Percentiles rank a stretch among this genome's conserved stretches.
Conservation (phyloP, 2,113 vertebrate genomes). For the Lophotis ruficrista region DNA sequence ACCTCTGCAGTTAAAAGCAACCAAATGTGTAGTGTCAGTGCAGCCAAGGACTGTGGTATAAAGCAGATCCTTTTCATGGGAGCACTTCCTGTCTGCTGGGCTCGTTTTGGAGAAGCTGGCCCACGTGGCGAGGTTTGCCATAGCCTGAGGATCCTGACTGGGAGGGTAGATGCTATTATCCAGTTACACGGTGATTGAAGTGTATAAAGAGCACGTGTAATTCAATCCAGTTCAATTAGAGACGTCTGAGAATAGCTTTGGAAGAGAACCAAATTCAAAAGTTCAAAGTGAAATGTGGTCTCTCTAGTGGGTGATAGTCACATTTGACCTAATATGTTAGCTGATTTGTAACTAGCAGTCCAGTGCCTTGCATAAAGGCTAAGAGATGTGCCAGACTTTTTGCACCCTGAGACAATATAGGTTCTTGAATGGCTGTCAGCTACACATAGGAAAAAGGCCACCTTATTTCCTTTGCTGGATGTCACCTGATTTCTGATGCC, state of each 20-base stretch:
- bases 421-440: neutral
- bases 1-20: neutral
- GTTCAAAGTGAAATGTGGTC: neutral
- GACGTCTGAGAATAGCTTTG: conserved; percentile 31
- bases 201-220: neutral
- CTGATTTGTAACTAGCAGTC: neutral
- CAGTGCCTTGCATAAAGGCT: neutral
- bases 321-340: accelerated
- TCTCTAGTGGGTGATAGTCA: neutral
- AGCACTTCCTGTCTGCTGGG: neutral
- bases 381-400: neutral
- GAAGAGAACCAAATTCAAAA: neutral
- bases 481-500: neutral
- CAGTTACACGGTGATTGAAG: neutral
- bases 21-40: neutral
- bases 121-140: neutral
- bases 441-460: neutral
- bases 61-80: neutral
- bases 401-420: neutral
- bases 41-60: neutral
- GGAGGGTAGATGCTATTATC: neutral
- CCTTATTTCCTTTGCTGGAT: neutral
- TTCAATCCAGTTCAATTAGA: neutral
- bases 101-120: neutral
- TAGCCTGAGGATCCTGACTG: neutral